Evolutionary conservation across 1,140 invertebrate species (phyloP).

Genomic region (Calosoma granatense): DNA sequence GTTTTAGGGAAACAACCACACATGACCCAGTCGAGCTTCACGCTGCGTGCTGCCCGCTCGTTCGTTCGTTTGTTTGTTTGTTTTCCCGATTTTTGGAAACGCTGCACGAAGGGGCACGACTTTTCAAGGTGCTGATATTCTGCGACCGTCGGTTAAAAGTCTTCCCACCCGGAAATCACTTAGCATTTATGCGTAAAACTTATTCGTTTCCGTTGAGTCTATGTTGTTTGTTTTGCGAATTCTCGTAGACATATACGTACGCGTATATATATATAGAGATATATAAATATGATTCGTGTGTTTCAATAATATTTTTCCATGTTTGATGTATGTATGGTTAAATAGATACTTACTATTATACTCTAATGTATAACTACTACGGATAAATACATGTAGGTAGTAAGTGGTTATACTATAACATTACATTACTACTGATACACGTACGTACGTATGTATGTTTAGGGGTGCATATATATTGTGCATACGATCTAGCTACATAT

Average conservation of each 20-base stretch:
- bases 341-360: too few relatives aligned
- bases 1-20: neutral
- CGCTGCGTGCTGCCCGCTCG: too few relatives aligned
- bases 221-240: too few relatives aligned
- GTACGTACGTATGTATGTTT: too few relatives aligned
- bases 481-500: too few relatives aligned
- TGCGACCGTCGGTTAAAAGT: conserved; percentile 29
- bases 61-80: neutral
- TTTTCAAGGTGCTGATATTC: conserved; percentile 26
- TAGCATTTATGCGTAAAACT: conserved; percentile 15
- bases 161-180: conserved; percentile 33
- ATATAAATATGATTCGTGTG: neutral
- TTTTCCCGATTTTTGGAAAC: neutral
- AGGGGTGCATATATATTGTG: too few relatives aligned
- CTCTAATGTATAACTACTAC: too few relatives aligned
- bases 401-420: too few relatives aligned
- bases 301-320: conserved; percentile 6
- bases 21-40: too few relatives aligned
- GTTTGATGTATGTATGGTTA: conserved; percentile 1
- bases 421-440: too few relatives aligned
- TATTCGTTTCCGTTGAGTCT: neutral
- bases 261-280: neutral
- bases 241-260: too few relatives aligned
- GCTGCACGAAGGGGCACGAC: conserved; percentile 23
- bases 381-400: too few relatives aligned